Base-by-base conservation (phyloP, 2,113 vertebrate genomes). In the Pogona vitticeps region DNA sequence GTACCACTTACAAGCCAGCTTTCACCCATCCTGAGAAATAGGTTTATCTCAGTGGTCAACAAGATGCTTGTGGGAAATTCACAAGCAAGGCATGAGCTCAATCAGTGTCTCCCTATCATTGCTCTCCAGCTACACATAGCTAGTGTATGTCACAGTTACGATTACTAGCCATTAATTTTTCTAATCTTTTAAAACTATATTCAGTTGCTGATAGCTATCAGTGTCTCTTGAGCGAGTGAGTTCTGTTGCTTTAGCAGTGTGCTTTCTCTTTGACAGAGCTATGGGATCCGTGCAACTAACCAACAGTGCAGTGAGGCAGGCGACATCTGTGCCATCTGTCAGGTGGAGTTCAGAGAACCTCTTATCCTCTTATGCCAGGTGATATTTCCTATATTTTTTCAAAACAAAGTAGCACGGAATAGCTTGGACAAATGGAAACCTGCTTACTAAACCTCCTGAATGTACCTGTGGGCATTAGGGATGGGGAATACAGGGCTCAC, bases 271-370 rank as follows among this genome's bases (percentile, higher is more conserved):
- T 28, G 58, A 6, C 95, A 99, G 99, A 98, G 94, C 89, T 99
- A 98, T 0, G 99, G 98, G 14, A 96, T 97, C 82, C 97, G 98
- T 88, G 98, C 99, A 70, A 98, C 98, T 28, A 97, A 96, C 90
- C 99, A 99, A 94, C 98, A 99, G 95, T 99, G 98, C 96, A 98
- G 93, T 0, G 98, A 99, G 94, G 98, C 98, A 0, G 99, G 98
- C 0, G 98, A 99, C 20, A 96, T 98, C 94, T 99, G 99, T 85
- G 98, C 98, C 83, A 99, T 99, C 90, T 99, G 99, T 96, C 98
- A 99, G 93, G 96, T 97, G 0, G 98, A 98, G 87, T 99, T 99
- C 96, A 97, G 97, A 94, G 98, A 99, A 2, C 98, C 98, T 21
- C 78, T 99, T 31, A 97, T 98, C 86, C 97, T 99, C 0, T 94